Conservation (phyloP, 2,113 vertebrate species). For the Mola mola region DNA sequence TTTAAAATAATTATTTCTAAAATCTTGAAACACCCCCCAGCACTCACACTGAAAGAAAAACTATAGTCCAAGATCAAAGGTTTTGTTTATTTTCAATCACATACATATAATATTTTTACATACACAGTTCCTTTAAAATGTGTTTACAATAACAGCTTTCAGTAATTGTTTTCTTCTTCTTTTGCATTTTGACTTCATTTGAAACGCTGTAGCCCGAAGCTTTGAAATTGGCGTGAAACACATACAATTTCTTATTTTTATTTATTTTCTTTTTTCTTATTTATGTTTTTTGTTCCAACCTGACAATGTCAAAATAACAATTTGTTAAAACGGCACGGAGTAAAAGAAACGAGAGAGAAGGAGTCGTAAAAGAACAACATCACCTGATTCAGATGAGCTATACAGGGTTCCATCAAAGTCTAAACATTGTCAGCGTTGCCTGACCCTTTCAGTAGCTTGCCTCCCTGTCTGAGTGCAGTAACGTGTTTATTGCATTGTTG, state of each 20-base stretch:
- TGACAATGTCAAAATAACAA: constrained; percentile 77
- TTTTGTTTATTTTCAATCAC: constrained; percentile 88
- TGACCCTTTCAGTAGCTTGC: constrained; percentile 58
- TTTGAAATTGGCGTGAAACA: constrained; percentile 69
- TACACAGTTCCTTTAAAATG: constrained; percentile 86
- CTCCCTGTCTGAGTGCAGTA: constrained; percentile 75
- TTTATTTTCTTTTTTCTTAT: constrained; percentile 28
- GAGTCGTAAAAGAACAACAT: constrained; percentile 62
- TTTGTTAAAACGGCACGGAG: constrained; percentile 76
- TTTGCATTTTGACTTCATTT: constrained; percentile 77
- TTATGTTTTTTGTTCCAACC: constrained; percentile 48
- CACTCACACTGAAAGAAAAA: not conserved
- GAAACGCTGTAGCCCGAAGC: constrained; percentile 76
- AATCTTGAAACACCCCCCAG: no score
- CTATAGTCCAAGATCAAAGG: constrained; percentile 79
- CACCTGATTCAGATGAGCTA: constrained; percentile 74
- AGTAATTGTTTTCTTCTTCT: constrained; percentile 73
- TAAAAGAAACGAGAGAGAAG: constrained; percentile 68
- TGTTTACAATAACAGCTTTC: constrained; percentile 80
- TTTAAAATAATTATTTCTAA: no score
- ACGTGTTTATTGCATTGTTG: constrained; percentile 75
- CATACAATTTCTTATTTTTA: constrained; percentile 52
- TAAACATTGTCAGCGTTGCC: constrained; percentile 43
- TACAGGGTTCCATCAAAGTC: constrained; percentile 59
- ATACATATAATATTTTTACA: constrained; percentile 85